These are phyloP conservation scores for Stomorhina lunata DNA, from an alignment of 2,888 invertebrate species.

Conservation along the genomic window DNA sequence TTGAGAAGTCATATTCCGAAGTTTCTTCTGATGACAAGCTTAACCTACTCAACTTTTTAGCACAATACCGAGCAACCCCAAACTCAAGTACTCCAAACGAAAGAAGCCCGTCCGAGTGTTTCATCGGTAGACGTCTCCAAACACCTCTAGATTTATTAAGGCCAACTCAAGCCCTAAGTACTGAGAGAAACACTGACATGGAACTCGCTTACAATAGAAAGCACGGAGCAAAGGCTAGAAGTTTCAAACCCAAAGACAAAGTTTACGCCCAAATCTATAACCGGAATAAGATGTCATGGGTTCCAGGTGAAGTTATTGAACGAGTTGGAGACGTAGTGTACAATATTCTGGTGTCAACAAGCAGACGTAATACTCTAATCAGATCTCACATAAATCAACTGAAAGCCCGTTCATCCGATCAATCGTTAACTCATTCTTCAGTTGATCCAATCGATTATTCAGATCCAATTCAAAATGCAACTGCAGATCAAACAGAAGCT, in stretches of 20 bases:
- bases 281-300: constrained; percentile 1
- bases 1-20: not conserved
- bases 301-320: not conserved
- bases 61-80: not conserved
- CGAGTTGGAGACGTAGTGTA: not conserved
- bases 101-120: constrained; percentile 8
- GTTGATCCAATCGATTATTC: too few relatives aligned
- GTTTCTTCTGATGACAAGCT: not conserved
- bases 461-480: too few relatives aligned
- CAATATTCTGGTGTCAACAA: not conserved
- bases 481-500: too few relatives aligned
- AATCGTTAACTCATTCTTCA: too few relatives aligned
- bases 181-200: not conserved
- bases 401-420: too few relatives aligned
- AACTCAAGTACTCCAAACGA: constrained; percentile 11
- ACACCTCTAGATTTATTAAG: not conserved
- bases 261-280: not conserved
- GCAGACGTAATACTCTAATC: not conserved
- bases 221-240: not conserved
- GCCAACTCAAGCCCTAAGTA: not conserved
- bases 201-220: not conserved
- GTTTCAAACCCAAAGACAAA: not conserved
- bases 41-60: constrained; percentile 15
- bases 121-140: constrained; percentile 3
- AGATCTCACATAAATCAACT: constrained; percentile 15